phyloP scores from a whole-genome alignment of 2,888 invertebrate species.

The Ptychoptera albimana region DNA sequence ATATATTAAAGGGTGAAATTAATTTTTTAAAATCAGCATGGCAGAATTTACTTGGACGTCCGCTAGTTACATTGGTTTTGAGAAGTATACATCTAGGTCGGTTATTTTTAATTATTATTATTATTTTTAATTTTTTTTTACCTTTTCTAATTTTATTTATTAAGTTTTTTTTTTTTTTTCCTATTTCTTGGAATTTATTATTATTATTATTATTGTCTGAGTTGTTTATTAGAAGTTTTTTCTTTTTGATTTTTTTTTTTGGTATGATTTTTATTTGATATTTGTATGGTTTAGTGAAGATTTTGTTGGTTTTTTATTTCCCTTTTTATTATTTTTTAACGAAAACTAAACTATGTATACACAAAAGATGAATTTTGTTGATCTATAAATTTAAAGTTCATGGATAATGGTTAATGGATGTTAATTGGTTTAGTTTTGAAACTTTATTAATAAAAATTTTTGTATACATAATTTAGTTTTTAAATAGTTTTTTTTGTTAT shows the following conservation, averaged over 20 bases:
- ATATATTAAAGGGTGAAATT: conserved; percentile 92
- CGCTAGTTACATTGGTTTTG: conserved; percentile 81
- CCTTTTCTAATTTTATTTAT: conserved; percentile 10
- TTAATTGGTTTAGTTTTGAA: too few relatives aligned
- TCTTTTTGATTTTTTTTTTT: not conserved
- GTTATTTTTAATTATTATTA: conserved; percentile 12
- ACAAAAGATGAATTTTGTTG: too few relatives aligned
- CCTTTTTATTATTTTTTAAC: too few relatives aligned
- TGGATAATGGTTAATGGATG: too few relatives aligned
- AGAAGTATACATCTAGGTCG: conserved; percentile 79
- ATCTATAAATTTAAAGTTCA: too few relatives aligned
- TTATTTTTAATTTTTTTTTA: conserved; percentile 2
- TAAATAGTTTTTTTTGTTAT: too few relatives aligned
- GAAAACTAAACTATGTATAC: too few relatives aligned
- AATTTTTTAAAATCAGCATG: conserved; percentile 97
- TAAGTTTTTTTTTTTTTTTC: conserved; percentile 10
- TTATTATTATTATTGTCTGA: not conserved
- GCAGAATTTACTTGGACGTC: conserved; percentile 95
- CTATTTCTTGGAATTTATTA: conserved; percentile 2
- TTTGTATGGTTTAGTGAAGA: too few relatives aligned
- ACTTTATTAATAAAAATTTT: too few relatives aligned
- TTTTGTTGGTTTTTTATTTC: too few relatives aligned
- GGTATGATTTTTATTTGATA: too few relatives aligned
- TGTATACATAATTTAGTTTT: too few relatives aligned
- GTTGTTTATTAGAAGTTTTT: conserved; percentile 4